phyloP scores from a whole-genome alignment of 1,140 invertebrate species.

The Drosophila auraria region DNA sequence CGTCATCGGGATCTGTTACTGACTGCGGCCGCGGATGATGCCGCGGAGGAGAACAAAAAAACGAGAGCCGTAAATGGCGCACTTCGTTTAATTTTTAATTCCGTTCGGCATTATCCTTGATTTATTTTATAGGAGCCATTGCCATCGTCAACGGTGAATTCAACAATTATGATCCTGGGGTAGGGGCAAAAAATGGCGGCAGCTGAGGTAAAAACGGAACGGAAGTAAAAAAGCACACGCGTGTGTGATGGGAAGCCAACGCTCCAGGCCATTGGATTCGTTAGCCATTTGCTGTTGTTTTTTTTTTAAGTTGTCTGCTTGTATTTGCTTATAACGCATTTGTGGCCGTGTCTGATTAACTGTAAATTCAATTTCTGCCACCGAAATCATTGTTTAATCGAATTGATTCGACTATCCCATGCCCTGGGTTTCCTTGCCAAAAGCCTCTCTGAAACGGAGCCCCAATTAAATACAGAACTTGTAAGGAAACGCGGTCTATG shows the following conservation, averaged over 20 bases:
- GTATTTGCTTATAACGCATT: constrained; percentile 81
- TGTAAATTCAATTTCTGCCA: constrained; percentile 75
- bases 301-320: constrained; percentile 21
- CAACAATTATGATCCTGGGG: constrained; percentile 74
- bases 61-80: constrained; percentile 70
- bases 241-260: constrained; percentile 41
- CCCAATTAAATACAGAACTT: constrained; percentile 2
- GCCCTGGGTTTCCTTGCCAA: constrained; percentile 15
- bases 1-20: constrained; percentile 21
- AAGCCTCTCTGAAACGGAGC: background rate
- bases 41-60: constrained; percentile 12
- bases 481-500: constrained; percentile 1
- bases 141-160: constrained; percentile 62
- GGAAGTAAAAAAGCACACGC: constrained; percentile 31
- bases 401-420: constrained; percentile 18
- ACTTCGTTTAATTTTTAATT: constrained; percentile 84
- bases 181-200: background rate
- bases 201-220: constrained; percentile 19
- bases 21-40: constrained; percentile 20
- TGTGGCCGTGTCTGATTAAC: constrained; percentile 82
- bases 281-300: constrained; percentile 59
- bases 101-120: constrained; percentile 79
- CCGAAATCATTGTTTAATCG: constrained; percentile 24
- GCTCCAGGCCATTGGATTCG: constrained; percentile 50
- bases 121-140: constrained; percentile 73